A percentile compares a stretch with the other conserved stretches of the same genome.
phyloP scores from a whole-genome alignment of 2,888 invertebrate genomes.

The Ommatoiulus sabulosus region DNA sequence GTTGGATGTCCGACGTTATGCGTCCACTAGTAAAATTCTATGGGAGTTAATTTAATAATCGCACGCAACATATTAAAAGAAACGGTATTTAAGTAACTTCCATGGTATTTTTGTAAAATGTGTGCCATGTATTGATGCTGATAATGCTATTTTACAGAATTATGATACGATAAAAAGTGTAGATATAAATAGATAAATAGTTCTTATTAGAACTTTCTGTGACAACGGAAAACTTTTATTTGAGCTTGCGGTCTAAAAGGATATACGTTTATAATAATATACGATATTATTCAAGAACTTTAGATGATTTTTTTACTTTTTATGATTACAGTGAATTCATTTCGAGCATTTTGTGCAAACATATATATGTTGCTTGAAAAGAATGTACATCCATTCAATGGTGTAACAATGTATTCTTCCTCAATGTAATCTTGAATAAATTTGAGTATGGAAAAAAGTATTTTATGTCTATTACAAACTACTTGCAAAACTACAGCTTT shows the following conservation, averaged over 20 bases:
- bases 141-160: background rate
- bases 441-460: background rate
- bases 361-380: background rate
- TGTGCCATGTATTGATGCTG: background rate
- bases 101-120: background rate
- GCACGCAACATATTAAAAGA: background rate
- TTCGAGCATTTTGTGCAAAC: background rate
- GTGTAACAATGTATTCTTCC: background rate
- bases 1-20: background rate
- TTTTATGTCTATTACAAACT: background rate
- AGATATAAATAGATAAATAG: background rate
- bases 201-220: background rate
- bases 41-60: background rate
- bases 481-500: too few species aligned
- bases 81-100: background rate
- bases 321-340: background rate
- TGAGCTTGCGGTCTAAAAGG: too few species aligned
- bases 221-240: background rate
- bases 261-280: too few species aligned
- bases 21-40: background rate
- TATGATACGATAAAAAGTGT: background rate
- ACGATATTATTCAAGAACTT: background rate
- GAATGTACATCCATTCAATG: background rate
- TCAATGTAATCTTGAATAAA: background rate
- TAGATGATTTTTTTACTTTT: background rate